A percentile compares a stretch with the other conserved stretches of the same genome.
phyloP scores from a whole-genome alignment of 2,888 invertebrate genomes.

The Aquatica leii region DNA sequence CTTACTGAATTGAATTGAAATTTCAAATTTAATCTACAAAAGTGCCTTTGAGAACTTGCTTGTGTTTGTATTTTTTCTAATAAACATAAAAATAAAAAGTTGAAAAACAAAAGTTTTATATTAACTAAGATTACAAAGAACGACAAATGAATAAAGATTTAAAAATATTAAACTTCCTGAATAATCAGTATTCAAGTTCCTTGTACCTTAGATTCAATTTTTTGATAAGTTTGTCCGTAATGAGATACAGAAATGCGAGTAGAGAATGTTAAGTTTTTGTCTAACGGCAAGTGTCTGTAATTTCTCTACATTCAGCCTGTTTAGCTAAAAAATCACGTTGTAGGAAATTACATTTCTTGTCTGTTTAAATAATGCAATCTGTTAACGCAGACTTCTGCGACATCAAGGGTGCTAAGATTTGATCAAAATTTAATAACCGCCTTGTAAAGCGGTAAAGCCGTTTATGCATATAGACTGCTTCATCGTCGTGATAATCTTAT shows the following conservation, averaged over 20 bases:
- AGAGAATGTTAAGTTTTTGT: conserved; percentile 40
- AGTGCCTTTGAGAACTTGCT: conserved; percentile 7
- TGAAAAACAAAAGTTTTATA: conserved; percentile 23
- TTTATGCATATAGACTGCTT: conserved; percentile 55
- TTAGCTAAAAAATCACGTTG: conserved; percentile 47
- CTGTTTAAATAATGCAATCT: conserved; percentile 50
- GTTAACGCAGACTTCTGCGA: conserved; percentile 48
- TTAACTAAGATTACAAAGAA: conserved; percentile 9
- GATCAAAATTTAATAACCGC: conserved; percentile 54
- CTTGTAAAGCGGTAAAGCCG: conserved; percentile 50
- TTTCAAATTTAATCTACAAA: conserved; percentile 22
- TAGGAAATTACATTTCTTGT: conserved; percentile 53
- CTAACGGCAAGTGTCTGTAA: conserved; percentile 39
- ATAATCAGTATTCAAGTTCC: conserved; percentile 36
- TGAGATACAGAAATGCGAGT: conserved; percentile 38
- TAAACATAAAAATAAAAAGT: conserved; percentile 6
- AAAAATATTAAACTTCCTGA: conserved; percentile 37
- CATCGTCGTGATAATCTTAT: conserved; percentile 41
- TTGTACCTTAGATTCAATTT: conserved; percentile 38
- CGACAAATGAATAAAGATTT: conserved; percentile 14
- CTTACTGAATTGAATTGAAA: no score
- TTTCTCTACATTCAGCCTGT: conserved; percentile 33
- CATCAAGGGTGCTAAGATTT: conserved; percentile 49
- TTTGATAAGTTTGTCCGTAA: conserved; percentile 38
- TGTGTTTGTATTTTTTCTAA: conserved; percentile 10